These are phyloP conservation scores for Deilephila porcellus DNA, from an alignment of 2,888 invertebrate genomes.

Conservation along the genomic window DNA sequence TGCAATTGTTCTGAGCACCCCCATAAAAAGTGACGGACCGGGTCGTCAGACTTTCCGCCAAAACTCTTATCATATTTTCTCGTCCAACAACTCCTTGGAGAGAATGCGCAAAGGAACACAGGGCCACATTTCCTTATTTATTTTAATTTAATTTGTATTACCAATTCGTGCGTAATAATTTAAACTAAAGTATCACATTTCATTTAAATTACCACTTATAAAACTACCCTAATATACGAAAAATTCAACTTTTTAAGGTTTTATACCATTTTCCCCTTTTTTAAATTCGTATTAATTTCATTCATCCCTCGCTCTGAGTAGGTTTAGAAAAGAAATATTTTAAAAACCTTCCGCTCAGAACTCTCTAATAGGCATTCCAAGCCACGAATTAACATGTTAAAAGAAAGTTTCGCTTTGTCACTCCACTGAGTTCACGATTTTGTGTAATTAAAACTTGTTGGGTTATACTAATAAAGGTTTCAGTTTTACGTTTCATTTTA, in stretches of 20 bases:
- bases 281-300: not conserved
- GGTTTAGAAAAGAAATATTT: conserved; percentile 16
- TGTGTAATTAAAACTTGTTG: conserved; percentile 32
- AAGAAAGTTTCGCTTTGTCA: conserved; percentile 32
- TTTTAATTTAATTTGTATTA: too few species aligned
- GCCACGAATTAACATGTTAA: conserved; percentile 30
- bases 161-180: not conserved
- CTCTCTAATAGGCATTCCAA: conserved; percentile 26
- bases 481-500: conserved; percentile 25
- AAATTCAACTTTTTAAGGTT: too few species aligned
- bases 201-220: too few species aligned
- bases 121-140: not conserved
- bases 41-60: not conserved
- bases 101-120: not conserved
- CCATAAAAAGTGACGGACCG: not conserved
- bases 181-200: not conserved
- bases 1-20: not conserved
- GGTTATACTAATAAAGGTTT: conserved; percentile 27
- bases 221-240: too few species aligned
- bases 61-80: conserved; percentile 10
- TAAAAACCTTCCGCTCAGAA: conserved; percentile 10
- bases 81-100: not conserved
- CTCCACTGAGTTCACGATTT: conserved; percentile 28
- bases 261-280: not conserved
- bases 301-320: not conserved